Conservation (phyloP, 2,113 vertebrate genomes). For the Cyphomyrus discorhynchus region DNA sequence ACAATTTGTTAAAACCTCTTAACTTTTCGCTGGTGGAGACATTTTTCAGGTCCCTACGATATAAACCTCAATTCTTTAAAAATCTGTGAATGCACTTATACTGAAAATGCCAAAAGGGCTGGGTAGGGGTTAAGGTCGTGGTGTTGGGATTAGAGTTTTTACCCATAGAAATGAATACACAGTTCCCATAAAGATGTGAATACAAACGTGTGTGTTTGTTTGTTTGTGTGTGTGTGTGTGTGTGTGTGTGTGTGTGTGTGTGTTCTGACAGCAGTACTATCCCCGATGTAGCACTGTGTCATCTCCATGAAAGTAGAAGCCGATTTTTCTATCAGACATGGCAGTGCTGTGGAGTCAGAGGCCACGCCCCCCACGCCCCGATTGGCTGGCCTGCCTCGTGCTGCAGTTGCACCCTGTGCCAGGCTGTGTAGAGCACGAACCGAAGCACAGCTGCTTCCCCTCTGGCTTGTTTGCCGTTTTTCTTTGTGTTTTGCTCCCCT, state of each 20-base stretch:
- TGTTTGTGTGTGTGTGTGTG: not conserved
- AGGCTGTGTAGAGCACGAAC: not conserved
- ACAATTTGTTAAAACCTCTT: not conserved
- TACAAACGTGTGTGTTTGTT: not conserved
- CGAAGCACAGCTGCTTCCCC: not conserved
- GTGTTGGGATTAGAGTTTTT: not conserved
- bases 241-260: not conserved
- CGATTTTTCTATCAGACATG: not conserved
- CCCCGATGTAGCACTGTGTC: not conserved
- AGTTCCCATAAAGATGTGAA: not conserved
- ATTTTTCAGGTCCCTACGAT: not conserved
- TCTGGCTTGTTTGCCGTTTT: not conserved
- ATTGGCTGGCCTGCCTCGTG: not conserved
- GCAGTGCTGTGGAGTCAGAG: not conserved
- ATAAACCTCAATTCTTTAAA: not conserved
- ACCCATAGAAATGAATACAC: not conserved
- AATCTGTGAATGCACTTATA: not conserved
- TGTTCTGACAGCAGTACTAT: not conserved
- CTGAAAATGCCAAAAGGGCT: not conserved
- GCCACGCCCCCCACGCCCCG: not conserved
- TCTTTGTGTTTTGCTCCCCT: not conserved
- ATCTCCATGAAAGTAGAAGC: not conserved
- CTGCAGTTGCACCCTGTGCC: not conserved
- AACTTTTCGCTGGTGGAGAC: not conserved
- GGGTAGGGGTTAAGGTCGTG: not conserved